Evolutionary conservation across 2,113 vertebrate genomes (phyloP).

Genomic region (Charadrius vociferus): DNA sequence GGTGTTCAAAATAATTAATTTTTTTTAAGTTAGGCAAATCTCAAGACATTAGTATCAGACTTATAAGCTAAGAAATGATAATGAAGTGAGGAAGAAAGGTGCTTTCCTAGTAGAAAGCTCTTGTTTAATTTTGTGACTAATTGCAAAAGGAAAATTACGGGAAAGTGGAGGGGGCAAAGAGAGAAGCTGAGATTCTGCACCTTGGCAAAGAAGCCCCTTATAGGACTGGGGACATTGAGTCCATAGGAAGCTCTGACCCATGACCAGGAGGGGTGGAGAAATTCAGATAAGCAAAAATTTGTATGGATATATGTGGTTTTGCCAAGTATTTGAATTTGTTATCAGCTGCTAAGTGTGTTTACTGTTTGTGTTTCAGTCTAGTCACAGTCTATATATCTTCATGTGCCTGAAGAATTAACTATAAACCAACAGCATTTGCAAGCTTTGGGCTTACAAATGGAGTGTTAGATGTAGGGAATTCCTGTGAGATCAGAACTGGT

Average conservation of each 20-base stretch:
- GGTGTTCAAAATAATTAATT: neutral
- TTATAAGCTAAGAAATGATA: neutral
- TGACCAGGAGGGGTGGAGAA: neutral
- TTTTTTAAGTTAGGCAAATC: neutral
- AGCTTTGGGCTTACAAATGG: neutral
- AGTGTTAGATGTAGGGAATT: neutral
- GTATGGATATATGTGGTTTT: neutral
- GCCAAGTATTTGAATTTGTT: neutral
- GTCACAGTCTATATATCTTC: neutral
- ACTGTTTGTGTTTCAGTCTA: neutral
- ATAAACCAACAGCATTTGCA: neutral
- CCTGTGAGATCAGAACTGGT: neutral
- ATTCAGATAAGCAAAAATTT: neutral
- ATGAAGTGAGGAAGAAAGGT: neutral
- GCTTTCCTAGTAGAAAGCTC: neutral
- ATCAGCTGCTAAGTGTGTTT: neutral
- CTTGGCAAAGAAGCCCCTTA: accelerated
- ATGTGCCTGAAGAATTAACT: neutral
- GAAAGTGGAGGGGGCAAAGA: neutral
- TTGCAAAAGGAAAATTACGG: neutral
- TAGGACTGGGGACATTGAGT: neutral
- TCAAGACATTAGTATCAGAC: neutral
- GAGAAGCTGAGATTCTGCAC: neutral
- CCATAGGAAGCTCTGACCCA: neutral
- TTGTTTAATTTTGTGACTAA: neutral